Evolutionary conservation across 2,888 invertebrate species (phyloP).

Genomic region (Pilophorus perplexus): DNA sequence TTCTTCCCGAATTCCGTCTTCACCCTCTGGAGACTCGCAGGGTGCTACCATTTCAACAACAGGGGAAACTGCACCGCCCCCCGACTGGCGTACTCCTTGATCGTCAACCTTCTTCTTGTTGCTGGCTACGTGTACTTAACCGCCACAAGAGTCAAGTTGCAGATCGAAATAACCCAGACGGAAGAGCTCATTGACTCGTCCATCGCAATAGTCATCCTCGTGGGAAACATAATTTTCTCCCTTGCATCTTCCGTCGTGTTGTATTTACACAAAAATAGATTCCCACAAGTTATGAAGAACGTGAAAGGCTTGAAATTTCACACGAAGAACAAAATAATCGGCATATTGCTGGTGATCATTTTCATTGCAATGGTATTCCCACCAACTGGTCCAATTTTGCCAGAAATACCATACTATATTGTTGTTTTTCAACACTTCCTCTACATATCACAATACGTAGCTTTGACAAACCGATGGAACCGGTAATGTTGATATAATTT

Average conservation of each 20-base stretch:
- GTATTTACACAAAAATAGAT: not conserved
- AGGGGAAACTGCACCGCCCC: not conserved
- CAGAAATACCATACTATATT: not conserved
- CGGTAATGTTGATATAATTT: no score
- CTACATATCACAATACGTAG: not conserved
- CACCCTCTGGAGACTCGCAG: not conserved
- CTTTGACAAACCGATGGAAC: conserved; percentile 3
- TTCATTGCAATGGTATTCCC: no score
- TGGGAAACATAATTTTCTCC: no score
- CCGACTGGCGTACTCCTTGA: not conserved
- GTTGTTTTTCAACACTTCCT: not conserved
- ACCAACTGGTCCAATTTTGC: no score
- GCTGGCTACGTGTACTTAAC: not conserved
- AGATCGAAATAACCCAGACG: no score
- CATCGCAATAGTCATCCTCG: no score
- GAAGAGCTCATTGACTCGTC: no score
- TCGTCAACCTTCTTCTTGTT: not conserved
- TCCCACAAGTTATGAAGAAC: not conserved
- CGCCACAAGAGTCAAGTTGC: no score
- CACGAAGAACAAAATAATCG: not conserved
- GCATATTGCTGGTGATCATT: no score
- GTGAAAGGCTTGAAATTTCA: not conserved
- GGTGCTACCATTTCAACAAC: not conserved
- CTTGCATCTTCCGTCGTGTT: no score
- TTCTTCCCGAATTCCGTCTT: not conserved